Evolutionary conservation across 2,888 invertebrate genomes (phyloP), one percentile per base, ranked within the genome.

Genomic region (Parnassius orleans): DNA sequence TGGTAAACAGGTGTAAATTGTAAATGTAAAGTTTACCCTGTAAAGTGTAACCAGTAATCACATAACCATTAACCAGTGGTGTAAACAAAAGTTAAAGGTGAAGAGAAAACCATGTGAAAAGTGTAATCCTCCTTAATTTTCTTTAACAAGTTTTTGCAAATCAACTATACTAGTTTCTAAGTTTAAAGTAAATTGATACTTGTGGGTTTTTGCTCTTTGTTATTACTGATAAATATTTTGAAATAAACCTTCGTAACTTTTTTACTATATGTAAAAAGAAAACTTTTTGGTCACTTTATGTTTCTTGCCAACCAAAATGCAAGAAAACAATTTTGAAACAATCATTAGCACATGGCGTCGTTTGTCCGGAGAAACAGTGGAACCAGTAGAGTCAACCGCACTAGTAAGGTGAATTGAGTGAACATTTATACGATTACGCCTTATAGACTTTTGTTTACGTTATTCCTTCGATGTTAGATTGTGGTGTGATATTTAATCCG

Each of bases 301-400:
- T 74, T 77, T 76, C 73, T 74, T 73, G 74, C 71, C 69, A 66
- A 72, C 68, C 68, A 77, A 73, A 66, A 86, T 88, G 89, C 86
- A 87, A 85, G 84, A 87, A 76, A 85, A 83, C 77, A 85, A 81
- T 84, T 90, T 88, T 80, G 83, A 86, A 75, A 79, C 83, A 75
- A 84, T 89, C 78, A 81, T 87, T 70, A 86, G 73, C 74, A 84
- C 83, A 80, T 90, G 90, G 90, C 87, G 88, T 79, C 86, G 84
- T 75, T 79, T 87, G 78, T 87, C 88, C 73, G 86, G 81, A 55
- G 12, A 12, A 9, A 9, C 41, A 15, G 50, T 41, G 57, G 87
- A 85, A 76, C 80, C 78, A 79, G 75, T 75, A 68, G 83, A 83
- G 73, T 72, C 79, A 64, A 75, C 80, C 69, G 74, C 65, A 62